A percentile compares a stretch with the other conserved stretches of the same genome.
These are phyloP conservation scores for Nephrocerus scutellatus DNA, from an alignment of 2,888 invertebrate genomes.

Conservation along the genomic window DNA sequence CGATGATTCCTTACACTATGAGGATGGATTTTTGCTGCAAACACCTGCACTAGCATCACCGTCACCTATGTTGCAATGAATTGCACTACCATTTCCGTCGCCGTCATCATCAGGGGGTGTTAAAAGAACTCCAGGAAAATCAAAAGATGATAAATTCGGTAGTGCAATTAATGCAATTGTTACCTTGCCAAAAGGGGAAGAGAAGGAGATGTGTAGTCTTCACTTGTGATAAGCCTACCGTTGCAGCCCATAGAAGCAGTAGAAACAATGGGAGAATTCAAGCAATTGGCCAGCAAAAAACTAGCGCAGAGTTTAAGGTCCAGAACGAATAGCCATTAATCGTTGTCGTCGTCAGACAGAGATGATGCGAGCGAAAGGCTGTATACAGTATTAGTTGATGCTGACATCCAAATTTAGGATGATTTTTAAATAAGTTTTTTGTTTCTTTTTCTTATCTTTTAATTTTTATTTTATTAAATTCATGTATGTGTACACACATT, in stretches of 20 bases:
- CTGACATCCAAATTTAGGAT: no score
- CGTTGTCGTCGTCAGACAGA: no score
- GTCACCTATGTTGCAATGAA: background rate
- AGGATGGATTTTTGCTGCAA: slow-evolving; percentile 1
- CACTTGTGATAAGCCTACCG: no score
- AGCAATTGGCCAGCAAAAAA: slow-evolving; percentile 1
- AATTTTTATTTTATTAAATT: no score
- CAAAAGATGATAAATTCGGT: background rate
- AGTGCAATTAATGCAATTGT: slow-evolving; percentile 1
- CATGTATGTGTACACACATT: no score
- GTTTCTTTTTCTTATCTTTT: no score
- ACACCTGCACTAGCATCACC: background rate
- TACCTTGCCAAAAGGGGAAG: background rate
- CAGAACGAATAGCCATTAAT: no score
- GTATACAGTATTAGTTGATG: no score
- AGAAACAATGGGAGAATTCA: slow-evolving; percentile 7
- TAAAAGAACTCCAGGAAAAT: background rate
- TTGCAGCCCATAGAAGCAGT: no score
- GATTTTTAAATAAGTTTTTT: no score
- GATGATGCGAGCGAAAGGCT: no score
- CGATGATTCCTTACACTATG: background rate
- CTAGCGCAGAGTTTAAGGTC: background rate
- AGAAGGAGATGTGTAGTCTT: background rate
- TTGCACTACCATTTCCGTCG: background rate
- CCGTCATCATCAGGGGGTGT: background rate